Percentiles rank a stretch among this genome's conserved stretches.
These are phyloP conservation scores for Sakesphorus luctuosus DNA, from an alignment of 2,113 vertebrate genomes.

Conservation along the genomic window DNA sequence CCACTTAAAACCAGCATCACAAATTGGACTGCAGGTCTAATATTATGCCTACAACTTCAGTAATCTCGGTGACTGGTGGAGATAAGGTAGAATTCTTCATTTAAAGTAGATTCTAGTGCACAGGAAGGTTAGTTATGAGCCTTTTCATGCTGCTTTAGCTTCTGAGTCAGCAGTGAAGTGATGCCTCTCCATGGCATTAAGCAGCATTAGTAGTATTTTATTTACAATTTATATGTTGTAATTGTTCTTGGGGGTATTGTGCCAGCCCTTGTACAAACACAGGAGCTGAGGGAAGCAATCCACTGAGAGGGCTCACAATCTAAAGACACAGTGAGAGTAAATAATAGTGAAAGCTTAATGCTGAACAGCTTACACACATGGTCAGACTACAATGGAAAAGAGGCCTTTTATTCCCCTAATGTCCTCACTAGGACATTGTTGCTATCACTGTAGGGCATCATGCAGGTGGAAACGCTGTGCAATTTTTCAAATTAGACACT, in stretches of 20 bases:
- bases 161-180: not conserved
- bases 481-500: slow-evolving; percentile 27
- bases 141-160: not conserved
- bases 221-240: not conserved
- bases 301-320: not conserved
- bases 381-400: not conserved
- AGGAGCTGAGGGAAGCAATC: not conserved
- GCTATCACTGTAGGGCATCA: not conserved
- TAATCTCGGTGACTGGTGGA: not conserved
- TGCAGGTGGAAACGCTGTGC: not conserved
- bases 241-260: not conserved
- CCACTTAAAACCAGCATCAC: not conserved
- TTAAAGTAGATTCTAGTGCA: not conserved
- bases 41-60: not conserved
- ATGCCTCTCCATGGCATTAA: not conserved
- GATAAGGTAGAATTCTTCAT: not conserved
- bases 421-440: not conserved
- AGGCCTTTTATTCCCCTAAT: not conserved
- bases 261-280: not conserved
- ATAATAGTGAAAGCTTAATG: not conserved
- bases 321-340: not conserved
- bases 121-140: not conserved
- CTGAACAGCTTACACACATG: not conserved
- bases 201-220: not conserved
- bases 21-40: not conserved